phyloP scores from a whole-genome alignment of 2,797 vertebrate genomes.

The Ispidina picta region DNA sequence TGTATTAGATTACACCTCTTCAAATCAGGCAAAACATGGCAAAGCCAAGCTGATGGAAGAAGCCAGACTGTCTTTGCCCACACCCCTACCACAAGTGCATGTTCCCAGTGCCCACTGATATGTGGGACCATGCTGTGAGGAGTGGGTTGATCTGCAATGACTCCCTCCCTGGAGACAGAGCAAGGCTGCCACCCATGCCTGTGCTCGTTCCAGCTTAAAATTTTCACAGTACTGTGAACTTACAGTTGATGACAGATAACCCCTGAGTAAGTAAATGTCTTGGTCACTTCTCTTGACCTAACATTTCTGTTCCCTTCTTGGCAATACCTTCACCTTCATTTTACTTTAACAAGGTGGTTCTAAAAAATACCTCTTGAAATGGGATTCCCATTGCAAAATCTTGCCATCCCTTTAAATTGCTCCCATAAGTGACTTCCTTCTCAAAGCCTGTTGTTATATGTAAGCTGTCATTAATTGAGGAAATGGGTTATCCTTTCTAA shows the following conservation, averaged over 20 bases:
- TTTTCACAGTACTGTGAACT: not conserved
- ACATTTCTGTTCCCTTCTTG: constrained; percentile 24
- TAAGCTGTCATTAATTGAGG: constrained; percentile 60
- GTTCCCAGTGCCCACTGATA: rapidly evolving
- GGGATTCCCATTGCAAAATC: constrained; percentile 45
- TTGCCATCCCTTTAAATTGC: constrained; percentile 41
- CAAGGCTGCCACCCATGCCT: not conserved
- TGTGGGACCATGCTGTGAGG: rapidly evolving
- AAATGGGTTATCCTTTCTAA: constrained; percentile 62
- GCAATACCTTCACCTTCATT: not conserved
- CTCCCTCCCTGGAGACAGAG: not conserved
- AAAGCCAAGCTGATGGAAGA: not conserved
- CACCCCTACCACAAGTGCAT: no score
- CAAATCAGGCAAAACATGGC: not conserved
- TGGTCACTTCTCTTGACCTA: constrained; percentile 26
- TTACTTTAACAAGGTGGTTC: constrained; percentile 34
- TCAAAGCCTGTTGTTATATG: constrained; percentile 30
- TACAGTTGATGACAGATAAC: constrained; percentile 27
- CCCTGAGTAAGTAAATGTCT: not conserved
- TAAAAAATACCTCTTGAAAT: constrained; percentile 37
- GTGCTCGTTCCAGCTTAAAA: not conserved
- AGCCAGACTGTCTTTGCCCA: not conserved
- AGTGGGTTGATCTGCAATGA: not conserved
- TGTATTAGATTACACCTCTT: rapidly evolving
- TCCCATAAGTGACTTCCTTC: constrained; percentile 53